Percentiles rank a stretch among this genome's conserved stretches.
These are phyloP conservation scores for Morinoia aosen DNA, from an alignment of 2,888 invertebrate genomes.

Conservation along the genomic window DNA sequence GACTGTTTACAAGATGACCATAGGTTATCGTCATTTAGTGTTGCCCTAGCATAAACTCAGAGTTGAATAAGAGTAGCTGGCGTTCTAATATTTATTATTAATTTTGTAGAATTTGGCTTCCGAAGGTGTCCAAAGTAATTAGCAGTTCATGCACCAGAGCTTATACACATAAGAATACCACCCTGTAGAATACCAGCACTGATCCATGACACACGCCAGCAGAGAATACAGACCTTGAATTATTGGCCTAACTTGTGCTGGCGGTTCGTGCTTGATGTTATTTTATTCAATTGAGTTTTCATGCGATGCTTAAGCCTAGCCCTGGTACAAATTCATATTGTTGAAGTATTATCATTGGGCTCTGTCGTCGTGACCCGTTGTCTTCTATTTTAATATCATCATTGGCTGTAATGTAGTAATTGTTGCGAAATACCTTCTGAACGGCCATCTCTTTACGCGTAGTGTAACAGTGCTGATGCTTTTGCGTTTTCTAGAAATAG, in stretches of 20 bases:
- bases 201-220: not conserved
- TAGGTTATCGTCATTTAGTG: not conserved
- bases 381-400: not conserved
- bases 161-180: not conserved
- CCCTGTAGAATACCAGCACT: not conserved
- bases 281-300: not conserved
- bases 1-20: not conserved
- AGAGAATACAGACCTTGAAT: not conserved
- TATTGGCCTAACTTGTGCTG: not conserved
- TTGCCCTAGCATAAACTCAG: not conserved
- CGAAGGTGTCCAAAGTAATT: too few species aligned
- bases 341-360: not conserved
- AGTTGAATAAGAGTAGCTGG: too few species aligned
- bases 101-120: too few species aligned
- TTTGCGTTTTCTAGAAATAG: not conserved
- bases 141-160: too few species aligned
- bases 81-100: too few species aligned
- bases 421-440: not conserved
- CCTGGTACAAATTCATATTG: not conserved
- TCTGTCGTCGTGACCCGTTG: not conserved
- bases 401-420: not conserved
- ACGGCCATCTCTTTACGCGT: not conserved
- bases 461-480: not conserved
- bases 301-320: not conserved
- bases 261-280: not conserved